Evolutionary conservation across 2,888 invertebrate genomes (phyloP), one percentile per base, ranked within the genome.

Genomic region (Tetragnatha montana): DNA sequence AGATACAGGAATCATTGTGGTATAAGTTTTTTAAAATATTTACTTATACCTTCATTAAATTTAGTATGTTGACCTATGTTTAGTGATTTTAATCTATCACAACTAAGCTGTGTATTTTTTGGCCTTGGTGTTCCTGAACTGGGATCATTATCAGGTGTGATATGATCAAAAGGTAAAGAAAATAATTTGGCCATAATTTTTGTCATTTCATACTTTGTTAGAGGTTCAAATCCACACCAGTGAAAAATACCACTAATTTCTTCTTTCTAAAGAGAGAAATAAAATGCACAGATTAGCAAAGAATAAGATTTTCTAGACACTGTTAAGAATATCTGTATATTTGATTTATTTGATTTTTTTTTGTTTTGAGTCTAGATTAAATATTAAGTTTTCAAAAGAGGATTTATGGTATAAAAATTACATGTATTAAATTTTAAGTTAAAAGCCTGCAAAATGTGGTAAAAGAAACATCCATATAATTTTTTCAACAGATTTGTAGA

Each of bases 151-250:
- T 93, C 93, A 8, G 93, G 92, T 19, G 86, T 91, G 49, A 95
- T 93, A 92, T 94, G 94, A 78, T 92, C 91, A 68, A 92, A 92
- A 7, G 93, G 92, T 21, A 94, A 91, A 17, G 92, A 92, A 91
- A 94, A 94, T 6, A 92, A 92, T 14, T 93, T 92, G n/a, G 94
- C 94, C 93, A 95, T 95, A 10, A 92, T 92, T 74, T 93, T 78
- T 1, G 93, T 93, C 94, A 95, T 95, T 82, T 93, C 93, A 92
- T 94, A 94, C 91, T 95, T 95, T 12, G 95, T 95, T 92, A 94
- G 93, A 50, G 92, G 92, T 92, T 95, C 94, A 83, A 93, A 92
- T 8, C 94, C 94, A 92, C 94, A 93, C 94, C 94, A 95, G 89
- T 95, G 95, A 92, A 93, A 94, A 70, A 94, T 93, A 21, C 94